These are phyloP conservation scores for Andricus grossulariae DNA, from an alignment of 1,140 invertebrate species.

Conservation along the genomic window DNA sequence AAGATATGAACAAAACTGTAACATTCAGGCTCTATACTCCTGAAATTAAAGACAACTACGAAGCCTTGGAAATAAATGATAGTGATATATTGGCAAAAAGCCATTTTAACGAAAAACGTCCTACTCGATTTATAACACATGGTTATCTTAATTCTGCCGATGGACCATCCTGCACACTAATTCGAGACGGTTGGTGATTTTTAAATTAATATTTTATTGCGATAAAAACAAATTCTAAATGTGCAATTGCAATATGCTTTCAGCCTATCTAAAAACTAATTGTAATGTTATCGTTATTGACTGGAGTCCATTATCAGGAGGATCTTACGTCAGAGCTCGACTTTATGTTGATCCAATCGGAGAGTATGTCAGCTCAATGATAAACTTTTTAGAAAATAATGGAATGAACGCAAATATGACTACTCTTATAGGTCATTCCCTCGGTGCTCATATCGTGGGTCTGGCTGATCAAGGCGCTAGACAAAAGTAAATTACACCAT, in stretches of 20 bases:
- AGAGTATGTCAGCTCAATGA: constrained; percentile 59
- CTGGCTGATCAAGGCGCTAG: neutral
- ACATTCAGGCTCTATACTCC: neutral
- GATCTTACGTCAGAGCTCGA: constrained; percentile 64
- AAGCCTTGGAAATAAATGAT: constrained; percentile 38
- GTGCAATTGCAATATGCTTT: no score
- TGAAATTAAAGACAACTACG: neutral
- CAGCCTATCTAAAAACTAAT: constrained; percentile 44
- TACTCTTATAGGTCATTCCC: constrained; percentile 72
- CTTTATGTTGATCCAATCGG: constrained; percentile 60
- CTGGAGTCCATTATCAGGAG: constrained; percentile 72
- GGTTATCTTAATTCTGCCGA: constrained; percentile 62
- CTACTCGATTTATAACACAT: constrained; percentile 67
- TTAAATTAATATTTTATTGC: no score
- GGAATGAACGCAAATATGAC: constrained; percentile 60
- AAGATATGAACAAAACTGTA: neutral
- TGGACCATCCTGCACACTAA: constrained; percentile 52
- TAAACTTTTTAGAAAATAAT: constrained; percentile 62
- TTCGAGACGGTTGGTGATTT: constrained; percentile 49
- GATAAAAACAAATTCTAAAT: no score
- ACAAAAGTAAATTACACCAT: no score
- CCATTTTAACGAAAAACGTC: constrained; percentile 67
- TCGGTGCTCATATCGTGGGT: constrained; percentile 75
- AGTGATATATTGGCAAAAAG: constrained; percentile 49
- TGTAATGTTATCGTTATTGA: constrained; percentile 78